phyloP scores from a whole-genome alignment of 2,113 vertebrate genomes.

The Helogale parvula region DNA sequence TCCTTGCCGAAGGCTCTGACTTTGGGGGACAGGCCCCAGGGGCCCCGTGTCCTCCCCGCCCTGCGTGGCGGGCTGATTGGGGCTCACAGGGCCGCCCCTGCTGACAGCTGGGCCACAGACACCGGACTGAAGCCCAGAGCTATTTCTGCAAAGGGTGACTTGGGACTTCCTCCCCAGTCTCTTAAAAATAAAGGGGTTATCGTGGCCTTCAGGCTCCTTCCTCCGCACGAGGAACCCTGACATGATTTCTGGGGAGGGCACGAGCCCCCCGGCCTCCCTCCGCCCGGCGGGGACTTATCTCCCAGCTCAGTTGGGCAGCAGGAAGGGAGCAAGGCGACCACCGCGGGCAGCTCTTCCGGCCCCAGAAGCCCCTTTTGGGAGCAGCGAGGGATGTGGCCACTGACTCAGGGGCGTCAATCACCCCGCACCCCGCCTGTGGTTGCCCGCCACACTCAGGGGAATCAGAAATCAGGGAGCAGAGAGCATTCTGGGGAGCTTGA shows the following conservation, averaged over 20 bases:
- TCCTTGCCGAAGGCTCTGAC: not conserved
- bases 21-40: not conserved
- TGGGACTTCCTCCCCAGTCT: constrained; percentile 76
- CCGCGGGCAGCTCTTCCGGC: constrained; percentile 78
- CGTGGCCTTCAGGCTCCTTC: constrained; percentile 77
- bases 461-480: constrained; percentile 64
- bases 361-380: constrained; percentile 76
- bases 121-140: constrained; percentile 33
- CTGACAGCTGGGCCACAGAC: constrained; percentile 45
- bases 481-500: not conserved
- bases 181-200: constrained; percentile 85
- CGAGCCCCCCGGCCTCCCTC: constrained; percentile 61
- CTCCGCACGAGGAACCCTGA: constrained; percentile 71
- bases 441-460: constrained; percentile 15
- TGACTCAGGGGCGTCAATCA: constrained; percentile 69
- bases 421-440: constrained; percentile 58
- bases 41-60: not conserved
- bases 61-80: rapidly evolving
- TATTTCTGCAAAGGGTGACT: constrained; percentile 80
- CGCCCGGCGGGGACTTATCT: constrained; percentile 82
- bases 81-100: not conserved
- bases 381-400: constrained; percentile 75
- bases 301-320: constrained; percentile 78
- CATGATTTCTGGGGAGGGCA: constrained; percentile 85
- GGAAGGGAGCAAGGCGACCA: constrained; percentile 81